These are phyloP conservation scores for Dynastes tityus DNA, from an alignment of 2,888 invertebrate genomes.

Conservation along the genomic window DNA sequence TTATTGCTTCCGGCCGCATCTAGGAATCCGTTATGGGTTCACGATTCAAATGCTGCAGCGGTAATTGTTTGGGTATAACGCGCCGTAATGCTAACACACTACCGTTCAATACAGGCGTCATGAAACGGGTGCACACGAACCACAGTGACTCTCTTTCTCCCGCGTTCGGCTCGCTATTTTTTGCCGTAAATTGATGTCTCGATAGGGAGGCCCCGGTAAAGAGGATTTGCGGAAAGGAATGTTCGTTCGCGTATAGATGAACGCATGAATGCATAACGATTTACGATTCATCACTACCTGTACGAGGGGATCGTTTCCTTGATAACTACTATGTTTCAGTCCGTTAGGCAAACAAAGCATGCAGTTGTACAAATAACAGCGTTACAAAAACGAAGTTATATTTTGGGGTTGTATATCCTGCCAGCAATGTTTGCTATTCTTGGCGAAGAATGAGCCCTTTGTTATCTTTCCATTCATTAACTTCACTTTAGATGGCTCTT, in stretches of 20 bases:
- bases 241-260: not conserved
- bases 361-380: no score
- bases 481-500: no score
- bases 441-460: no score
- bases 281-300: no score
- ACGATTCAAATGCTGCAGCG: constrained; percentile 13
- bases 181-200: constrained; percentile 4
- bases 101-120: not conserved
- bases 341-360: no score
- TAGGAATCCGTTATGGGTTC: constrained; percentile 32
- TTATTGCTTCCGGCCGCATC: constrained; percentile 32
- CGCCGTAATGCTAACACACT: not conserved
- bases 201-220: not conserved
- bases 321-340: no score
- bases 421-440: no score
- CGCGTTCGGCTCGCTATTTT: not conserved
- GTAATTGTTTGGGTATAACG: constrained; percentile 7
- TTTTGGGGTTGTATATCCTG: no score
- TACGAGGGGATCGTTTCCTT: no score
- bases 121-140: not conserved
- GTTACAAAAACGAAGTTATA: no score
- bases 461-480: no score
- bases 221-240: constrained; percentile 12
- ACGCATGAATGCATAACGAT: no score
- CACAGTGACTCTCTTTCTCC: not conserved